Evolutionary conservation across 1,140 invertebrate species (phyloP).

Genomic region (Conus betulinus): DNA sequence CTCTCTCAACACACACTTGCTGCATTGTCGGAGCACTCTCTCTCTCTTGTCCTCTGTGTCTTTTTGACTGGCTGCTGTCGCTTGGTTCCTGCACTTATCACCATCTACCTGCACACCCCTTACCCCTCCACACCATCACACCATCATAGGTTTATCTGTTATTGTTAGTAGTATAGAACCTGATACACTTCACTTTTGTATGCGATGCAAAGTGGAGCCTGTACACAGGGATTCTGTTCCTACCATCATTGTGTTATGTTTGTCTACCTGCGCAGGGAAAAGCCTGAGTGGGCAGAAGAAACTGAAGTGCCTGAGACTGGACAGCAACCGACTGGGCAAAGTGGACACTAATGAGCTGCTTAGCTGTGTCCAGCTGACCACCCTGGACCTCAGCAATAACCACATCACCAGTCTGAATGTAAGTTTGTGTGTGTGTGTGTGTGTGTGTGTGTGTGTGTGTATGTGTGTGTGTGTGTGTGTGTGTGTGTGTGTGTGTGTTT

Average conservation of each 20-base stretch:
- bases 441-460: no score
- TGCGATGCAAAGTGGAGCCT: neutral
- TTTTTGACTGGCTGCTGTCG: no score
- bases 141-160: no score
- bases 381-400: constrained; percentile 71
- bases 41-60: no score
- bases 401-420: constrained; percentile 67
- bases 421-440: constrained; percentile 45
- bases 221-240: neutral
- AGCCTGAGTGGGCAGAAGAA: constrained; percentile 64
- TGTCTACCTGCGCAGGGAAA: constrained; percentile 51
- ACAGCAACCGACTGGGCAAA: constrained; percentile 67
- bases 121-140: no score
- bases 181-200: neutral
- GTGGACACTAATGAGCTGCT: constrained; percentile 68
- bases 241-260: neutral
- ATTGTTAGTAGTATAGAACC: no score
- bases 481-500: no score
- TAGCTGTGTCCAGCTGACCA: constrained; percentile 66
- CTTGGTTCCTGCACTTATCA: no score
- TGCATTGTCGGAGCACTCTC: no score
- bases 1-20: no score
- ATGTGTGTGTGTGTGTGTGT: no score
- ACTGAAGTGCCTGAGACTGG: constrained; percentile 65
- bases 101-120: no score